phyloP scores from a whole-genome alignment of 2,113 vertebrate species.

The Saccopteryx leptura region DNA sequence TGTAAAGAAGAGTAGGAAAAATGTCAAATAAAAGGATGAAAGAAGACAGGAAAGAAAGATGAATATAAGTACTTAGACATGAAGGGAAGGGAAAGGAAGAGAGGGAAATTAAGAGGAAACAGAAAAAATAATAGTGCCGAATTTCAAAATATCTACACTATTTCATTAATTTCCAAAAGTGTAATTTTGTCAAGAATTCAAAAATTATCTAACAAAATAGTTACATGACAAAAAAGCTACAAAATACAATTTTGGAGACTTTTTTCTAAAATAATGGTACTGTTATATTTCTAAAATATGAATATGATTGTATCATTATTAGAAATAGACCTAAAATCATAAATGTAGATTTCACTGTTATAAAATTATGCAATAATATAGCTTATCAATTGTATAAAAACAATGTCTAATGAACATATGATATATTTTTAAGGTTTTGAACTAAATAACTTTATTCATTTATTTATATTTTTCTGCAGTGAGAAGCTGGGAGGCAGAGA shows the following conservation, averaged over 20 bases:
- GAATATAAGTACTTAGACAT: neutral
- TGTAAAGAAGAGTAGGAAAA: neutral
- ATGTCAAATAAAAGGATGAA: neutral
- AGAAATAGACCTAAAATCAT: neutral
- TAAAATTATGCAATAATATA: neutral
- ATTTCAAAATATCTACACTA: neutral
- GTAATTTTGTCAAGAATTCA: neutral
- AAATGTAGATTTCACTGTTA: neutral
- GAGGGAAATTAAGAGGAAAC: neutral
- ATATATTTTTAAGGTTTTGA: neutral
- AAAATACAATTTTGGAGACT: neutral
- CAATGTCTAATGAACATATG: neutral
- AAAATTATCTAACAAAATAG: neutral
- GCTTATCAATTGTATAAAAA: neutral
- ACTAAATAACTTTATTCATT: too few relatives aligned
- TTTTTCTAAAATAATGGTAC: neutral
- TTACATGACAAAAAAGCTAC: neutral
- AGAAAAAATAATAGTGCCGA: neutral
- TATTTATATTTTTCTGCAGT: too few relatives aligned
- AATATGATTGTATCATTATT: neutral
- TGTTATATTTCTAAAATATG: neutral
- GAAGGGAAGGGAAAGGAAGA: neutral
- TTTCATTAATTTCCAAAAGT: neutral
- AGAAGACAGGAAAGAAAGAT: neutral
- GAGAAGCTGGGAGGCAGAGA: too few relatives aligned